Base-by-base conservation (phyloP, 2,113 vertebrate genomes). In the Peucedramus taeniatus region DNA sequence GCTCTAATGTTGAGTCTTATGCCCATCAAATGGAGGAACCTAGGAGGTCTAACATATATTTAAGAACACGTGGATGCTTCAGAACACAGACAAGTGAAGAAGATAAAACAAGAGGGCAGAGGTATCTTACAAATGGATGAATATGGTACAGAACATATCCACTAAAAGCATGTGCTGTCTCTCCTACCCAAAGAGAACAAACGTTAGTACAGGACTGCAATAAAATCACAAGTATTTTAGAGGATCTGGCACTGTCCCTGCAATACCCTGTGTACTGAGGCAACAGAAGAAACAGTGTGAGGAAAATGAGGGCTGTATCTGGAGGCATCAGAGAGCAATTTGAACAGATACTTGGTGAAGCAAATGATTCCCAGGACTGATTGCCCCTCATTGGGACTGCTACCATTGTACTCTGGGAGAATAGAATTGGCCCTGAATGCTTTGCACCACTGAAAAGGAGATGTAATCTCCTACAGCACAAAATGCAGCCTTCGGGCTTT, bases 271-370 rank as follows among this genome's bases (percentile, higher is more conserved):
- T 22, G 72, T 50, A 42, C 82, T 69, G 66, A 76, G 37, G 78
- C 70, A 90, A 68, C 1, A 65, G 83, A 88, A 74, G 44, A 93
- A 85, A 74, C 4, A 64, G 57, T 3, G 26, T 74, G 68, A 88
- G 54, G 71, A 90, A 93, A 96, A 90, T 31, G 54, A 90, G 42
- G 59, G 50, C 42, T 83, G 8, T 69, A 80, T 88, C 77, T 96
- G 90, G 71, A 95, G 85, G 74, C 86, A 87, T 39, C 50, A 80
- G 80, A 90, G 76, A 95, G 94, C 76, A 83, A 87, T 82, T 47
- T 75, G 79, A 86, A 66, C 72, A 82, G 87, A 89, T 64, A 75
- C 28, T 89, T 90, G 56, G 39, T 68, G 79, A 64, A 92, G 49
- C 11, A 90, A 91, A 87, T 18, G 74, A 77, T 69, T 91, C 57